Base-by-base conservation (phyloP, 2,113 vertebrate genomes). In the Lepus americanus region DNA sequence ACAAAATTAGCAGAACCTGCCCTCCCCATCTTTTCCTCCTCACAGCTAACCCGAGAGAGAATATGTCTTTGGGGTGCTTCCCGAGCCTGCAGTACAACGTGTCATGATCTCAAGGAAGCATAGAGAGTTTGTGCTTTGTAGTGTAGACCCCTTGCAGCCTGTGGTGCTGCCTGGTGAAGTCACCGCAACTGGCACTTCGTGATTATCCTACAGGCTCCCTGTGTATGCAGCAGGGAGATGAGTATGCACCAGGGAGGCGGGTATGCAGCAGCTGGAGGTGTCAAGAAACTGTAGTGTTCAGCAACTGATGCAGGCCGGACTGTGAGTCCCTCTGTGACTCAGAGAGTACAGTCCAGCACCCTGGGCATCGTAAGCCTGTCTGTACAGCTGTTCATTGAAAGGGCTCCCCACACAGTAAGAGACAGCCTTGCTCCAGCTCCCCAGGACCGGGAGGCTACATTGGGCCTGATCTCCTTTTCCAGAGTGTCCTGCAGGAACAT, bases 401-500 rank as follows among this genome's bases (percentile, higher is more conserved):
- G 70, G 33, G 13, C 29, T 93, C 44, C 19, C 22, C n/a, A 17
- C 6, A 9, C 27, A 11, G 14, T 7, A 29, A 64, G 19, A 63
- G 13, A 29, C 61, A 87, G 25, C 2, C 64, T 55, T 64, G 17
- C 6, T 16, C 22, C 89, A 10, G n/a, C n/a, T 53, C 55, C 31
- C 69, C 64, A 14, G 23, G n/a, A 2, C 70, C 33, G 23, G 67
- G 36, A 12, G n/a, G 55, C 31, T 33, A 12, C 19, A 19, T 1
- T 59, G 55, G 55, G 55, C 91, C 82, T 87, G 55, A 0, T 86
- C 61, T 87, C 39, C 87, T 86, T 94, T 81, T 86, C 69, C 97
- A 99, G 99, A 99, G 95, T 99, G 99, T 89, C 99, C 99, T n/a
- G 97, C 98, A 20, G 99, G 99, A 39, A 99, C 99, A 0, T 99